Base-by-base conservation (phyloP, 2,888 invertebrate species). In the Odontocolon sp. region DNA sequence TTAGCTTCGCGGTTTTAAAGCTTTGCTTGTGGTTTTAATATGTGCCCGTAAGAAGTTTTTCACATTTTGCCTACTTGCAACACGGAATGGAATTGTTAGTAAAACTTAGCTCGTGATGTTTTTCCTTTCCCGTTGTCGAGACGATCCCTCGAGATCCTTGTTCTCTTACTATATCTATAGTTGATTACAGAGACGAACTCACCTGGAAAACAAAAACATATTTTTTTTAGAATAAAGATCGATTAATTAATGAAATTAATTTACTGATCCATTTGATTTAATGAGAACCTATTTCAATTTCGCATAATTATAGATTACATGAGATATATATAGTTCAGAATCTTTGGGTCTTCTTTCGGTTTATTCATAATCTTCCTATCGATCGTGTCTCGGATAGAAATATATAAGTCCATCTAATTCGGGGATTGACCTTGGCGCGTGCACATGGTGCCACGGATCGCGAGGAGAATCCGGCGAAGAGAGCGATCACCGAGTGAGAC, bases 131-230 rank as follows among this genome's bases (percentile, higher is more conserved):
- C 18, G 26, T 26, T 9, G 9, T 14, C 16, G n/a, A 23, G 6
- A 26, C 23, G 8, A 50, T 3, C 21, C 4, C 54, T 1, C 33
- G 45, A 4, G 11, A 5, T 33, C 14, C 3, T 23, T 40, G n/a
- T n/a, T 9, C 3, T 0, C 11, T 8, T n/a, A 23, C 8, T 2
- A 5, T 6, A 2, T 50, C 14, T 9, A 3, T 16, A 16, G 45
- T 36, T 3, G 33, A 45, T 31, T 9, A 8, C 16, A 0, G 8
- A 3, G 0, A 21, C 14, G 16, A 45, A 68, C 76, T 76, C 33
- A 76, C 76, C 76, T 76, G 70, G 6, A 76, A 74, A 40, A 56
- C 1, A 5, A 52, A 42, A 23, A 31, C 1, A 8, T 1, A 28
- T 0, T 28, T 28, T 14, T 16, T 3, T 1, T 9, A n/a, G 26